These are phyloP conservation scores for Papilio glaucus DNA, from an alignment of 1,140 invertebrate species.

Conservation along the genomic window DNA sequence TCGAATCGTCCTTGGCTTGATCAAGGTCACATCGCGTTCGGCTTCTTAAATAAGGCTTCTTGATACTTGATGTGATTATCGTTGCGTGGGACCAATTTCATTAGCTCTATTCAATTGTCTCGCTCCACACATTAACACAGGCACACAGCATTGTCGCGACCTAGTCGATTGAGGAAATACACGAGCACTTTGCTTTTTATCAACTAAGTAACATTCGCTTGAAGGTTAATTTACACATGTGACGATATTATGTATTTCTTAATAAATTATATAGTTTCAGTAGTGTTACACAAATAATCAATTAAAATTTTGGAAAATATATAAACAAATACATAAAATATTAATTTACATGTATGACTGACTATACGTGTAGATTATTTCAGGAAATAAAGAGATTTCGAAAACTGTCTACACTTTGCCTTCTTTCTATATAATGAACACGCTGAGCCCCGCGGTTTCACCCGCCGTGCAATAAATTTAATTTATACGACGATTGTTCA, in stretches of 20 bases:
- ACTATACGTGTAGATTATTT: no score
- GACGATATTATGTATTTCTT: background rate
- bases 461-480: no score
- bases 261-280: background rate
- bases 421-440: no score
- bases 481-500: no score
- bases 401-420: no score
- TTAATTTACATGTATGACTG: no score
- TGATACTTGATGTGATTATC: slow-evolving; percentile 34
- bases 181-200: background rate
- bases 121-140: background rate
- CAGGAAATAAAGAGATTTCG: no score
- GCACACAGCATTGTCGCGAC: background rate
- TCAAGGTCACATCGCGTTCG: slow-evolving; percentile 26
- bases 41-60: slow-evolving; percentile 28
- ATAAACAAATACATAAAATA: no score
- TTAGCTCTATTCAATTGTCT: slow-evolving; percentile 33
- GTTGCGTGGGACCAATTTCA: slow-evolving; percentile 32
- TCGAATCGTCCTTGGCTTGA: slow-evolving; percentile 30
- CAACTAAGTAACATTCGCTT: background rate
- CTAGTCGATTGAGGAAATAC: slow-evolving; percentile 2
- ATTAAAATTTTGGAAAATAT: no score
- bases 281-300: background rate
- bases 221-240: background rate
- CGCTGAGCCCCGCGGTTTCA: no score